Evolutionary conservation across 2,113 vertebrate species (phyloP).

Genomic region (Lynx canadensis): DNA sequence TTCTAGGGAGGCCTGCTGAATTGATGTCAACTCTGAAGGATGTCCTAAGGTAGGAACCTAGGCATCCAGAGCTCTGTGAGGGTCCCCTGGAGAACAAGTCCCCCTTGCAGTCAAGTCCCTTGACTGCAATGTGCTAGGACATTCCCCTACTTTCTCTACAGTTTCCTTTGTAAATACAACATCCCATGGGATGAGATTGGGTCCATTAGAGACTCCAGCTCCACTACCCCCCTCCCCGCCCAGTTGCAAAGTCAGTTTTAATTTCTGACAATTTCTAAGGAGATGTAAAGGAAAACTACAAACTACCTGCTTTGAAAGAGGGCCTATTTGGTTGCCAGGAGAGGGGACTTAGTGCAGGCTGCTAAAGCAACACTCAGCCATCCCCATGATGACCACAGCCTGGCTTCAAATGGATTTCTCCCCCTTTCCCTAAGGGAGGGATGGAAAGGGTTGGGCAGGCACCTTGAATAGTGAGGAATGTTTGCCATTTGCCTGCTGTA

Average conservation of each 20-base stretch:
- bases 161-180: background rate
- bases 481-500: background rate
- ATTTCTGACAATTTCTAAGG: background rate
- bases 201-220: background rate
- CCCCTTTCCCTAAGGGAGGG: background rate
- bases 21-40: background rate
- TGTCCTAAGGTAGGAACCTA: background rate
- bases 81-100: rapidly evolving
- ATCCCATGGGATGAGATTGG: background rate
- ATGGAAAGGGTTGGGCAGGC: background rate
- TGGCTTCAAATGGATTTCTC: background rate
- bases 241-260: background rate
- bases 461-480: background rate
- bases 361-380: background rate
- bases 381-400: background rate
- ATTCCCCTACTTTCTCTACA: no score
- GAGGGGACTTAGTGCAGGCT: background rate
- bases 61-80: rapidly evolving
- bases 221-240: background rate
- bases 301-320: background rate
- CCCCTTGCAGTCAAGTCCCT: background rate
- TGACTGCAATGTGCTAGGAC: background rate
- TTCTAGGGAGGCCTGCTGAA: background rate
- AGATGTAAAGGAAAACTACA: background rate
- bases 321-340: background rate